Evolutionary conservation across 2,888 invertebrate species (phyloP).

Genomic region (Ephialtes manifestator): DNA sequence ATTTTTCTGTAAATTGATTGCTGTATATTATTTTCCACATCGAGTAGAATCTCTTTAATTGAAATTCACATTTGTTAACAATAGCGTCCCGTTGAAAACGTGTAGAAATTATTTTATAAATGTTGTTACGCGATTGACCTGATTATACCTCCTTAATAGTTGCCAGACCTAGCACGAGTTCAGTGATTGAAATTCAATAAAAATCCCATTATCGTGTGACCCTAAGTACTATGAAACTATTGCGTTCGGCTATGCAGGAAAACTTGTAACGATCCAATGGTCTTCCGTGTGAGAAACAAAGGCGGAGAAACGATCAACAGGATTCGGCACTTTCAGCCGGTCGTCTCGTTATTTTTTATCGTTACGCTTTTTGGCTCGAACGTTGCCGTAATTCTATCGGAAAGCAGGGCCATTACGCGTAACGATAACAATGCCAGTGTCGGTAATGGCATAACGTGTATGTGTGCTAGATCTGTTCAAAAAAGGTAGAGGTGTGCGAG

Average conservation of each 20-base stretch:
- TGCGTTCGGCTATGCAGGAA: background rate
- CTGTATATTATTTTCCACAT: no score
- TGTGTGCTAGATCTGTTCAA: no score
- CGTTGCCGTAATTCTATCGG: background rate
- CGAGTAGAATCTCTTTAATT: no score
- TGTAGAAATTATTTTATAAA: no score
- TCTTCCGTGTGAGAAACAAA: background rate
- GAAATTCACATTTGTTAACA: no score
- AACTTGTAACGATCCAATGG: background rate
- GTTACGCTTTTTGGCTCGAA: constrained; percentile 28
- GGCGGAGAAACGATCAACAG: constrained; percentile 33
- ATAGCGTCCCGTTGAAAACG: no score
- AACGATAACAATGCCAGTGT: constrained; percentile 15
- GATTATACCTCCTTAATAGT: no score
- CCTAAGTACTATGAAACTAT: background rate
- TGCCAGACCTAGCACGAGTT: no score
- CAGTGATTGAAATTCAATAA: background rate
- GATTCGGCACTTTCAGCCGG: constrained; percentile 5
- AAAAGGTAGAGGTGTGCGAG: no score
- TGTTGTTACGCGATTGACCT: no score
- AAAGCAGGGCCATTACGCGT: constrained; percentile 23
- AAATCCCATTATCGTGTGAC: background rate
- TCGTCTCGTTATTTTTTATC: constrained; percentile 35
- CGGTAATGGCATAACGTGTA: background rate
- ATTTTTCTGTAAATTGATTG: no score